Evolutionary conservation across 2,113 vertebrate genomes (phyloP).

Genomic region (Rhinopithecus roxellana): DNA sequence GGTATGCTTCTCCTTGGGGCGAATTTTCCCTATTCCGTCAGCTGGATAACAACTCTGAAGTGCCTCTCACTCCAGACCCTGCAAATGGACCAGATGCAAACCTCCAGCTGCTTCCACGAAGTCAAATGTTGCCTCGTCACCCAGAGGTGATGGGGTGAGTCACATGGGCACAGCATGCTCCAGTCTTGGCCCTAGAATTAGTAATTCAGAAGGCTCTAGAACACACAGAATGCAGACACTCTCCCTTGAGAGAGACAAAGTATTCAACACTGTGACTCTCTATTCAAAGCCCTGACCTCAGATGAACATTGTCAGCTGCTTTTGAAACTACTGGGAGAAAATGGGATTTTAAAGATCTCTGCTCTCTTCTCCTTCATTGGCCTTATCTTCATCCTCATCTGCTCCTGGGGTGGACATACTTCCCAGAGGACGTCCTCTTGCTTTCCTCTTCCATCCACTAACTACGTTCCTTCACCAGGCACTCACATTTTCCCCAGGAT

Average conservation of each 20-base stretch:
- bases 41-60: not conserved
- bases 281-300: not conserved
- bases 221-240: not conserved
- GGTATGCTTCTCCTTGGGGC: rapidly evolving
- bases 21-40: not conserved
- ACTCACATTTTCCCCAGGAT: not conserved
- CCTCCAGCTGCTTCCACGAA: not conserved
- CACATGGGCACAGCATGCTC: not conserved
- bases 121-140: no score
- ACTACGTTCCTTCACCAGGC: no score
- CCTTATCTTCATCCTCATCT: not conserved
- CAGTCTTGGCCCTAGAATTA: not conserved
- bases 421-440: not conserved
- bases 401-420: not conserved
- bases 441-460: no score
- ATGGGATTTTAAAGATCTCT: not conserved
- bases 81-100: not conserved
- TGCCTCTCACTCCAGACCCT: not conserved
- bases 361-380: not conserved
- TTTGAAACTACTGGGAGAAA: not conserved
- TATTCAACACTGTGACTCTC: not conserved
- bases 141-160: not conserved
- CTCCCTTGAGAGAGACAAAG: not conserved
- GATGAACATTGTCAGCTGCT: not conserved
- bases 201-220: not conserved